phyloP scores from a whole-genome alignment of 1,140 invertebrate species.

The Diuraphis noxia region DNA sequence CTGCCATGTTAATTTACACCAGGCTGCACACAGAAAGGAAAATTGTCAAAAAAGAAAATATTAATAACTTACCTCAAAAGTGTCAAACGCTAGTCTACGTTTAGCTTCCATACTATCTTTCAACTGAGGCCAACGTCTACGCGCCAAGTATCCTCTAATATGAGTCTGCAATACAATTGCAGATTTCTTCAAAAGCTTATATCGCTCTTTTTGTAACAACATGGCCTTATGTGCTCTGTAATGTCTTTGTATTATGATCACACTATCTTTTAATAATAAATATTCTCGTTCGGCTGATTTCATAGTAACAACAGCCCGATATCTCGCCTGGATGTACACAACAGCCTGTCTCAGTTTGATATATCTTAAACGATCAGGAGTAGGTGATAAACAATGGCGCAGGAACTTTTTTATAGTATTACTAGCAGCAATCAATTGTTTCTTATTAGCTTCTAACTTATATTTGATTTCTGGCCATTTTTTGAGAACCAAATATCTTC shows the following conservation, averaged over 20 bases:
- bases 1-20: neutral
- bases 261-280: slow-evolving; percentile 61
- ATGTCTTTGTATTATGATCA: slow-evolving; percentile 65
- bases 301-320: slow-evolving; percentile 59
- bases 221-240: slow-evolving; percentile 60
- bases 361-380: slow-evolving; percentile 59
- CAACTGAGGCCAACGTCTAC: neutral
- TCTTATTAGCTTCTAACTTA: neutral
- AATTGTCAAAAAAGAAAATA: neutral
- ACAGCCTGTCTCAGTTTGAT: slow-evolving; percentile 59
- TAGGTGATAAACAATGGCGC: neutral
- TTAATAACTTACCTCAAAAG: slow-evolving; percentile 15
- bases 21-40: neutral
- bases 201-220: slow-evolving; percentile 58
- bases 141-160: neutral
- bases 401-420: slow-evolving; percentile 58
- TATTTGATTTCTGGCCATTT: neutral
- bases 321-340: slow-evolving; percentile 62
- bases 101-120: neutral
- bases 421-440: slow-evolving; percentile 43
- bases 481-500: slow-evolving; percentile 39
- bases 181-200: neutral
- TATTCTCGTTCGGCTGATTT: slow-evolving; percentile 22
- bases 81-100: neutral
- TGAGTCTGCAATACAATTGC: neutral